These are phyloP conservation scores for Tragelaphus strepsiceros DNA, from an alignment of 2,113 vertebrate species.

Conservation along the genomic window DNA sequence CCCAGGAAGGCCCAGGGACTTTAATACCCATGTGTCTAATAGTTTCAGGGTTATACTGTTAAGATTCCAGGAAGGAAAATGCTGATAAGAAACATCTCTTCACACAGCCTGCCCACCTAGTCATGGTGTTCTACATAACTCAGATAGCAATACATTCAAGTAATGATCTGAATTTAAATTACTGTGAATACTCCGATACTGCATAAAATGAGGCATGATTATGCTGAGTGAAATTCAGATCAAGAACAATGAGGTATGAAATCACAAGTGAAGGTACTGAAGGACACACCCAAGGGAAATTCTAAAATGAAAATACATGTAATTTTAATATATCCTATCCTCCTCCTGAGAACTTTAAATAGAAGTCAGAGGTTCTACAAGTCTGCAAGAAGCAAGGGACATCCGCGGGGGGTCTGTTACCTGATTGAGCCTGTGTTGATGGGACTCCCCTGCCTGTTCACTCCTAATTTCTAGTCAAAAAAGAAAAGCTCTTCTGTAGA, in stretches of 20 bases:
- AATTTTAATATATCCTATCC: not conserved
- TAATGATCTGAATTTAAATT: not conserved
- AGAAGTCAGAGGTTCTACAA: not conserved
- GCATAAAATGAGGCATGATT: not conserved
- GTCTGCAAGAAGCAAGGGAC: not conserved
- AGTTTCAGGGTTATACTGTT: not conserved
- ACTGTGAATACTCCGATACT: not conserved
- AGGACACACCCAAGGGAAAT: not conserved
- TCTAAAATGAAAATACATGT: not conserved
- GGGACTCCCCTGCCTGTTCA: not conserved
- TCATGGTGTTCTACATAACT: not conserved
- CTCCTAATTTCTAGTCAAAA: not conserved
- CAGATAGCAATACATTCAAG: not conserved
- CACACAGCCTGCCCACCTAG: not conserved
- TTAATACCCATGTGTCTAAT: not conserved
- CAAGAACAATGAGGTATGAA: not conserved
- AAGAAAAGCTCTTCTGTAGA: not conserved
- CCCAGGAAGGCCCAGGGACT: not conserved
- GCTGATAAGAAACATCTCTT: not conserved
- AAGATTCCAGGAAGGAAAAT: not conserved
- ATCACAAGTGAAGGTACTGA: not conserved
- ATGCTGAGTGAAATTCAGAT: not conserved
- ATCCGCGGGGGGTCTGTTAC: not conserved
- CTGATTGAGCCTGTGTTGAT: not conserved
- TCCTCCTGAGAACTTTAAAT: not conserved